phyloP scores from a whole-genome alignment of 2,888 invertebrate species.

The Cinara cedri region DNA sequence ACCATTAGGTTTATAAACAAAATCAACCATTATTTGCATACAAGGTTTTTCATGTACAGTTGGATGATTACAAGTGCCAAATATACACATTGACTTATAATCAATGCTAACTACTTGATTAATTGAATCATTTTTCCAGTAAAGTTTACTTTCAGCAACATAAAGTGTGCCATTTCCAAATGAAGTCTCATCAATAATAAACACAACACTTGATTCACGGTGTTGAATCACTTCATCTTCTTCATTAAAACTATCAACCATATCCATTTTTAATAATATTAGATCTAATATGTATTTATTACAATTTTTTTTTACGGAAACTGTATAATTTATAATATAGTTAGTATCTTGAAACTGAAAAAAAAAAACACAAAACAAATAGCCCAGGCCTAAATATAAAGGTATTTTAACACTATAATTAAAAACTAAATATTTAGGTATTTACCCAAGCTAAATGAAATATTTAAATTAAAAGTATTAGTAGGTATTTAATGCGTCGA shows the following conservation, averaged over 20 bases:
- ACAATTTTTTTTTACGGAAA: conserved; percentile 7
- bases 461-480: not conserved
- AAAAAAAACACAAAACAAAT: conserved; percentile 50
- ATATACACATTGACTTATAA: conserved; percentile 46
- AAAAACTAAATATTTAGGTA: not conserved
- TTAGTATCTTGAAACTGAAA: conserved; percentile 47
- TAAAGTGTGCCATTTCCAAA: conserved; percentile 47
- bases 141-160: conserved; percentile 53
- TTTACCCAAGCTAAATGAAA: not conserved
- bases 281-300: conserved; percentile 18
- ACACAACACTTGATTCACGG: conserved; percentile 15
- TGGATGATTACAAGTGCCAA: conserved; percentile 51
- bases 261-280: conserved; percentile 46
- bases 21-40: conserved; percentile 44
- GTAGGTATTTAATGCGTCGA: not conserved
- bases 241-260: conserved; percentile 35
- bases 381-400: conserved; percentile 32
- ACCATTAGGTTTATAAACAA: conserved; percentile 34
- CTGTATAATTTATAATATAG: conserved; percentile 25
- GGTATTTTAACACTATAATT: not conserved
- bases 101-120: conserved; percentile 44
- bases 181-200: conserved; percentile 35
- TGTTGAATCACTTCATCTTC: conserved; percentile 34
- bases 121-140: conserved; percentile 34
- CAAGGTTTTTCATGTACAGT: conserved; percentile 47